Evolutionary conservation across 2,888 invertebrate species (phyloP).

Genomic region (Zaprionus lineosus): DNA sequence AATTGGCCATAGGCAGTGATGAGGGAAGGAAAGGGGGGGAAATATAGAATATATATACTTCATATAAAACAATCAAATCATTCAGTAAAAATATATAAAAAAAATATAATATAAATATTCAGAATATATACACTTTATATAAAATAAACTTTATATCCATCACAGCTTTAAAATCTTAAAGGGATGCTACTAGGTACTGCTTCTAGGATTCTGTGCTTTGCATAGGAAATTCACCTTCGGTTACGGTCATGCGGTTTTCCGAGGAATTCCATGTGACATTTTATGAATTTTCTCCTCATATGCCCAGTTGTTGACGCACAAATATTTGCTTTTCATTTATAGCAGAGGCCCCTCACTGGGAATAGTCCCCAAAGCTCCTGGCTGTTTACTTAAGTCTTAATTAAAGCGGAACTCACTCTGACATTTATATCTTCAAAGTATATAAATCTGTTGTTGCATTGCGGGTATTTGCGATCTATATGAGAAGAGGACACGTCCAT

Average conservation of each 20-base stretch:
- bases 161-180: too few species aligned
- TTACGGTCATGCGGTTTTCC: slow-evolving; percentile 2
- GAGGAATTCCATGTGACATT: slow-evolving; percentile 28
- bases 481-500: slow-evolving; percentile 14
- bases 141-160: too few species aligned
- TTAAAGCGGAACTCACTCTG: slow-evolving; percentile 52
- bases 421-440: slow-evolving; percentile 48
- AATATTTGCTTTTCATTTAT: slow-evolving; percentile 68
- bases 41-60: too few species aligned
- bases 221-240: too few species aligned
- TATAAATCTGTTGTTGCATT: slow-evolving; percentile 13
- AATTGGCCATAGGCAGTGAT: too few species aligned
- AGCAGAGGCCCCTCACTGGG: slow-evolving; percentile 16
- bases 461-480: slow-evolving; percentile 39
- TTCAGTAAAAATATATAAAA: too few species aligned
- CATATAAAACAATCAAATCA: too few species aligned
- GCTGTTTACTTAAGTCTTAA: slow-evolving; percentile 63
- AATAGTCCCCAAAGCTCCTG: slow-evolving; percentile 33
- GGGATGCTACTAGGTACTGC: too few species aligned
- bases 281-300: slow-evolving; percentile 53
- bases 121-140: too few species aligned
- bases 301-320: slow-evolving; percentile 56
- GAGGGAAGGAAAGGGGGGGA: too few species aligned
- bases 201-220: too few species aligned
- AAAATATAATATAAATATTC: too few species aligned